Evolutionary conservation across 2,113 vertebrate genomes (phyloP), one percentile per base, ranked within the genome.

Genomic region (Mellivora capensis): DNA sequence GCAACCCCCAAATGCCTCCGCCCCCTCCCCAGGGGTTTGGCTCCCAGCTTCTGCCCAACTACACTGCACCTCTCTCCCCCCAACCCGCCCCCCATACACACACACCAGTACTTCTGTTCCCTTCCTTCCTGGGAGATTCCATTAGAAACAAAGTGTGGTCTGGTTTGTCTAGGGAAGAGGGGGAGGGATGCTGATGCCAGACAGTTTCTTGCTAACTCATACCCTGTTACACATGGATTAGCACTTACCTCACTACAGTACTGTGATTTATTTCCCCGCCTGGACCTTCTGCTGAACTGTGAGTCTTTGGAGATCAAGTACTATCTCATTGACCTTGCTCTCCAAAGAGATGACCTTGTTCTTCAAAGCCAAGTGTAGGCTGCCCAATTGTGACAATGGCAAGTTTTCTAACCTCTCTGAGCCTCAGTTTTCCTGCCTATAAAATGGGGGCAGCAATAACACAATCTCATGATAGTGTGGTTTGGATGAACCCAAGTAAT

Each of bases 391-490:
- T 23, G 34, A 27, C 4, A 0, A 7, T 52, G 52, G 59, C 49
- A 83, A 49, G 57, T 44, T 74, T 86, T 83, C 54, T 23, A 62
- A 44, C 7, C 7, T 96, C 87, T 87, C 37, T 9, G 42, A 80
- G 39, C 27, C 49, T 87, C 17, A 2, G 23, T 67, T 61, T 74
- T 20, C 79, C 72, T 71, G 44, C 49, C 29, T 69, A 7, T 34
- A 61, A 77, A 71, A 27, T 52, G 31, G 14, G 31, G 27, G 21
- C 14, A 37, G n/a, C 52, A 71, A 37, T 52, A 79, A 39, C 21
- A 44, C n/a, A 4, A 13, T 37, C 17, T 71, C 0, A 0, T 4
- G 31, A 6, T 31, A 42, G 18, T n/a, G 34, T 37, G 31, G 27
- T 81, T 74, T 44, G 47, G 37, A 49, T 52, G 79, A 82, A 23